phyloP scores from a whole-genome alignment of 53 echinoderm and acorn worm genomes.

The Zoroaster sp. region DNA sequence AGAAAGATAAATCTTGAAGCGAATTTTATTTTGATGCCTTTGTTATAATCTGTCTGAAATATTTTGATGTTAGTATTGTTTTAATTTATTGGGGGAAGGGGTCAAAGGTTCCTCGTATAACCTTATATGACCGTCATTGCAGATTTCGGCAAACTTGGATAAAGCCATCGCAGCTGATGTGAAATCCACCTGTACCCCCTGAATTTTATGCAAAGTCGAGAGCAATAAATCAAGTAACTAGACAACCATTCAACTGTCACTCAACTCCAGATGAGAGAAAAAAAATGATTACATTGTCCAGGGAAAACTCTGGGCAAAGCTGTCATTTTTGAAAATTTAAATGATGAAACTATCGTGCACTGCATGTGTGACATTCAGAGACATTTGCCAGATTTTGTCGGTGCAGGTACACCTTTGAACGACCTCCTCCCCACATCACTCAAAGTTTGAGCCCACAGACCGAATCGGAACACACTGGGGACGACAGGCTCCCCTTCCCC shows the following conservation, averaged over 20 bases:
- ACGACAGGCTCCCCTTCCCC: not conserved
- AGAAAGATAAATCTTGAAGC: too few species aligned
- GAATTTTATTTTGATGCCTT: too few species aligned
- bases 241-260: not conserved
- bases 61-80: too few species aligned
- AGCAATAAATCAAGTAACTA: not conserved
- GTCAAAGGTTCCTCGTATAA: too few species aligned
- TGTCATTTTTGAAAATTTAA: not conserved
- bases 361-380: not conserved
- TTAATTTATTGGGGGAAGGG: too few species aligned
- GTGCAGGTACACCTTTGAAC: not conserved
- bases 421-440: not conserved
- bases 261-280: not conserved
- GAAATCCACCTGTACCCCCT: too few species aligned
- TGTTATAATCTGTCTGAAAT: too few species aligned
- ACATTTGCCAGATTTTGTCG: not conserved
- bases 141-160: too few species aligned
- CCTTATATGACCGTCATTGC: too few species aligned
- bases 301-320: not conserved
- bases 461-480: conserved; percentile 1
- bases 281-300: not conserved
- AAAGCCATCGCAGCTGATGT: too few species aligned
- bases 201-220: too few species aligned
- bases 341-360: not conserved
- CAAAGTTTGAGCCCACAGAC: conserved; percentile 10